Percentiles rank a stretch among this genome's conserved stretches.
Evolutionary conservation across 2,797 vertebrate genomes (phyloP).

Genomic region (Nasua narica): DNA sequence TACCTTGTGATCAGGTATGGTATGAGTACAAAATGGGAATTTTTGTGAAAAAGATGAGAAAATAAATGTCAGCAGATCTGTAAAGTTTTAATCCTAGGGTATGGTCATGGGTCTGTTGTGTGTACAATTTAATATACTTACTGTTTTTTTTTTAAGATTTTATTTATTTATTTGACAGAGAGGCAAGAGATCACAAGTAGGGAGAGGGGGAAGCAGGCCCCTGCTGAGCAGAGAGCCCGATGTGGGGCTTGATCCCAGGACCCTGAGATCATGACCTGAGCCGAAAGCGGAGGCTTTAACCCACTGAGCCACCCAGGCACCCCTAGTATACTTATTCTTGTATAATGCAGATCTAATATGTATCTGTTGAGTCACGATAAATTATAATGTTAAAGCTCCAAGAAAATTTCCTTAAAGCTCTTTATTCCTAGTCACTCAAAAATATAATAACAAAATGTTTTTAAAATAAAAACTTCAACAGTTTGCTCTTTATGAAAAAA

Average conservation of each 20-base stretch:
- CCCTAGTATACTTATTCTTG: too few species aligned
- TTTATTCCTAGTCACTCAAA: conserved; percentile 42
- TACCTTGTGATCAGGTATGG: conserved; percentile 79
- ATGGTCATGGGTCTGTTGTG: conserved; percentile 38
- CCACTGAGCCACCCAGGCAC: too few species aligned
- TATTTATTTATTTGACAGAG: too few species aligned
- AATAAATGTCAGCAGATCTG: conserved; percentile 35
- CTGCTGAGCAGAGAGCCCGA: too few species aligned
- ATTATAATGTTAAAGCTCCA: conserved; percentile 48
- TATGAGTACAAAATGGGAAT: conserved; percentile 73
- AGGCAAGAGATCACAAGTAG: too few species aligned
- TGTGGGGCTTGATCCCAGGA: too few species aligned
- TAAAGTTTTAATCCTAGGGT: conserved; percentile 59
- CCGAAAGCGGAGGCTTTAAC: too few species aligned
- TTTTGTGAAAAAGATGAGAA: conserved; percentile 62
- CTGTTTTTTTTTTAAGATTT: too few species aligned
- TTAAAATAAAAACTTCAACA: background rate
- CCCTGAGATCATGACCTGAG: too few species aligned
- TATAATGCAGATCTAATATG: conserved; percentile 58
- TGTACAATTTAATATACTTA: conserved; percentile 60
- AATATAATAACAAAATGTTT: conserved; percentile 28
- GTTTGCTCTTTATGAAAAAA: conserved; percentile 57
- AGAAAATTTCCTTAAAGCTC: conserved; percentile 52
- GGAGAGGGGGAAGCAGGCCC: too few species aligned
- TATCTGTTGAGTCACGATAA: conserved; percentile 53